Conservation (phyloP, 2,888 invertebrate genomes). For the Coremacera marginata region DNA sequence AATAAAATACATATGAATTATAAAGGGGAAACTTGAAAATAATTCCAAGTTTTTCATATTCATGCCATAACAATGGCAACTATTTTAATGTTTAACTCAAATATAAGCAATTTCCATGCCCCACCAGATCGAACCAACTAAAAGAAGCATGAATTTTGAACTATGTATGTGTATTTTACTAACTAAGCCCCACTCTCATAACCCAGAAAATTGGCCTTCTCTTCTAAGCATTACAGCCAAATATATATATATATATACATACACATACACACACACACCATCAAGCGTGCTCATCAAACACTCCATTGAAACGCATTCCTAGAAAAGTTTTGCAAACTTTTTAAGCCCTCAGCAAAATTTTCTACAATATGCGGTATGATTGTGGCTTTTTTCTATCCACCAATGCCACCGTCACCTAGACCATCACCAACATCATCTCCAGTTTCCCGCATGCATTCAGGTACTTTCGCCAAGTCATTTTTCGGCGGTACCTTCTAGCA, state of each 20-base stretch:
- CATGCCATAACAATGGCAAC: neutral
- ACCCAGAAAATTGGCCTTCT: neutral
- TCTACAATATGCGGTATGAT: constrained; percentile 9
- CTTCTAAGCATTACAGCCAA: neutral
- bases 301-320: neutral
- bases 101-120: neutral
- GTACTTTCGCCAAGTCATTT: neutral
- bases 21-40: too few relatives aligned
- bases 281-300: neutral
- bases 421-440: neutral
- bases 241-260: too few relatives aligned
- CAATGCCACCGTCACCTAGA: neutral
- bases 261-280: neutral
- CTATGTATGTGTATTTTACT: too few relatives aligned
- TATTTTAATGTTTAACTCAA: neutral
- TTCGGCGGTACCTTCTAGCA: neutral
- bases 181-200: too few relatives aligned
- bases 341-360: neutral
- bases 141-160: too few relatives aligned
- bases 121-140: too few relatives aligned
- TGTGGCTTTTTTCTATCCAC: neutral
- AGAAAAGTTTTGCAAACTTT: neutral
- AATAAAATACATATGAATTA: too few relatives aligned
- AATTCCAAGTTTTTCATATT: too few relatives aligned
- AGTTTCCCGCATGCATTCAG: neutral